phyloP scores from a whole-genome alignment of 2,113 vertebrate genomes.

The Gracilinanus agilis region DNA sequence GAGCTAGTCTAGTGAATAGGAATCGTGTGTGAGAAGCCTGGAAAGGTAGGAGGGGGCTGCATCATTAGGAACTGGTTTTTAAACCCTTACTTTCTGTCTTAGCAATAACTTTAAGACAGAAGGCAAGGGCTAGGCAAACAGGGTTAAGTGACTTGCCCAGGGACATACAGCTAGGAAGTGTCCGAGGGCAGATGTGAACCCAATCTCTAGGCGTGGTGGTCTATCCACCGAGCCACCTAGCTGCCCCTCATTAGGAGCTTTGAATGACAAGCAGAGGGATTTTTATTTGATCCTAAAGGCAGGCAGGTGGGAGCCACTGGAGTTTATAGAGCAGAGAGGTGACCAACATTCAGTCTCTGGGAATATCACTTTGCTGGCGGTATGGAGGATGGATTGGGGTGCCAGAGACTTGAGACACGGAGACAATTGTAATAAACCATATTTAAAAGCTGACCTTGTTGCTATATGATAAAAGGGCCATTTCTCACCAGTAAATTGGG shows the following conservation, averaged over 20 bases:
- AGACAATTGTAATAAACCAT: neutral
- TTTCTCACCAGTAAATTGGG: neutral
- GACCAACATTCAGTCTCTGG: neutral
- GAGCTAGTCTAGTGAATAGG: neutral
- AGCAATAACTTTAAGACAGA: too few species aligned
- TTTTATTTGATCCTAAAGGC: neutral
- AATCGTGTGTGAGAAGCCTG: neutral
- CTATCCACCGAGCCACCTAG: too few species aligned
- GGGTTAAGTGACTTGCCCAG: too few species aligned
- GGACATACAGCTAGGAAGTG: too few species aligned
- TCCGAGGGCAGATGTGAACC: too few species aligned
- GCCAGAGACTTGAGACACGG: neutral
- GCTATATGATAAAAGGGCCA: neutral
- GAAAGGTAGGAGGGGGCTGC: neutral
- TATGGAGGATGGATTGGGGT: neutral
- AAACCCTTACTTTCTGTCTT: too few species aligned
- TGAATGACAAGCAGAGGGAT: neutral
- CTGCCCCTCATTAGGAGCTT: neutral
- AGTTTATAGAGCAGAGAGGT: neutral
- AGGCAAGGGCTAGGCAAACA: too few species aligned
- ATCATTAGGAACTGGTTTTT: too few species aligned
- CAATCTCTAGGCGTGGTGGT: too few species aligned
- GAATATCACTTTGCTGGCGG: neutral
- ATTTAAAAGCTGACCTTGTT: neutral
- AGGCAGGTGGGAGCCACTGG: neutral